Base-by-base conservation (phyloP, 1,140 invertebrate genomes). In the Nasonia longicornis region DNA sequence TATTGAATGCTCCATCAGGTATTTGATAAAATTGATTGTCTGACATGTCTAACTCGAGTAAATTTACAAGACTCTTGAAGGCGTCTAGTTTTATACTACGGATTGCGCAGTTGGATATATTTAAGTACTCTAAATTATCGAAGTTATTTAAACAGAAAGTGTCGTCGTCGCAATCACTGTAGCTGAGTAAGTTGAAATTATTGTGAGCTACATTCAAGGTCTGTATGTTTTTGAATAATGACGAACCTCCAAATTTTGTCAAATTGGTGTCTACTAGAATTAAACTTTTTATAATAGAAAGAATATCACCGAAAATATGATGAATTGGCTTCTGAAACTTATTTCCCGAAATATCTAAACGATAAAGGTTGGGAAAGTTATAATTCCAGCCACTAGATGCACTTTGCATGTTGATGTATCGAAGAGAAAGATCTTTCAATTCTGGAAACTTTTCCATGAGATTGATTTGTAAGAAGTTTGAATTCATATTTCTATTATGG, bases 91-190 rank as follows among this genome's bases (percentile, higher is more conserved):
- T 3, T 8, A 66, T 22, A 22, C 26, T 22, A 10, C 20, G 22
- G 8, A 66, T 66, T 0, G 20, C n/a, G 26, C 64, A 66, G 8
- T n/a, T 7, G 10, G 64, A 66, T 66, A 22, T 2, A 66, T 4
- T 66, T 29, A 66, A 66, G n/a, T 22, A 6, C 12, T 66, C 26
- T 29, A 66, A 66, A 22, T 66, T 66, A 22, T 66, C 6, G 64
- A 66, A 66, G 16, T 29, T 29, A 22, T 66, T n/a, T 66, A 66
- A 66, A 66, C 64, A 66, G 64, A 66, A 29, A n/a, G n/a, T 66
- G 3, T 22, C 26, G 8, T n/a, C 64, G 16, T 66, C n/a, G 11
- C 64, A 66, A 66, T 66, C n/a, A 66, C 11, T n/a, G 6, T 29
- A 22, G n/a, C 64, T 66, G 4, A 66, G 26, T 14, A 16, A 22